Base-by-base conservation (phyloP, 2,797 vertebrate species). In the Acomys russatus region DNA sequence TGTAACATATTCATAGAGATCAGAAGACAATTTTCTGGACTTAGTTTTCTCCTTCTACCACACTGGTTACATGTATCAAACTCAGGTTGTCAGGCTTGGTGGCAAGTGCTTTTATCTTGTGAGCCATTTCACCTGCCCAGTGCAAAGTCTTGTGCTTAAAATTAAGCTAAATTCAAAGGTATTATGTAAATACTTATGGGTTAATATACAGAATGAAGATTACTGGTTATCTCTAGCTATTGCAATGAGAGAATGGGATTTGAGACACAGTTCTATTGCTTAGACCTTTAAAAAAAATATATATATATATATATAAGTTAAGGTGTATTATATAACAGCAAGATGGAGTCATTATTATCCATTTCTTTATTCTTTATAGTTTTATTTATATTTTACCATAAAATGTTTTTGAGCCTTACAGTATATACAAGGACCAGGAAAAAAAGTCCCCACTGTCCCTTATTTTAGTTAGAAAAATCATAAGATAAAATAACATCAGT, bases 151-250 rank as follows among this genome's bases (percentile, higher is more conserved):
- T 91, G 0, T 22, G 77, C 88, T 87, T 70, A 28, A 78, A 59
- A 8, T 66, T 30, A 68, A 11, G 15, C 80, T 85, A 84, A 87
- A 83, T 90, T 30, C n/a, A 77, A 85, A 63, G 70, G 33, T 73
- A 91, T 51, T 85, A 66, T 82, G 63, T 73, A 86, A 87, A 51
- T 88, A 87, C 70, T 76, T 74, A 23, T 56, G 8, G 51, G 70
- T 79, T 96, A 76, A 95, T 70, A 70, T 20, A 91, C 35, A 90
- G 92, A 80, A 93, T 78, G 83, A 30, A 76, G 63, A 23, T 79
- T 94, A 28, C 33, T 87, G 22, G 49, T 70, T 86, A 95, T 17
- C 28, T 90, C 44, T 95, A 66, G 12, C 9, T 30, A 88, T 38
- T 77, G 10, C 20, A 95, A 85, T 5, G 35, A 92, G 94, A 83